Conservation (phyloP, 2,797 vertebrate species). For the Pelodytes ibericus region DNA sequence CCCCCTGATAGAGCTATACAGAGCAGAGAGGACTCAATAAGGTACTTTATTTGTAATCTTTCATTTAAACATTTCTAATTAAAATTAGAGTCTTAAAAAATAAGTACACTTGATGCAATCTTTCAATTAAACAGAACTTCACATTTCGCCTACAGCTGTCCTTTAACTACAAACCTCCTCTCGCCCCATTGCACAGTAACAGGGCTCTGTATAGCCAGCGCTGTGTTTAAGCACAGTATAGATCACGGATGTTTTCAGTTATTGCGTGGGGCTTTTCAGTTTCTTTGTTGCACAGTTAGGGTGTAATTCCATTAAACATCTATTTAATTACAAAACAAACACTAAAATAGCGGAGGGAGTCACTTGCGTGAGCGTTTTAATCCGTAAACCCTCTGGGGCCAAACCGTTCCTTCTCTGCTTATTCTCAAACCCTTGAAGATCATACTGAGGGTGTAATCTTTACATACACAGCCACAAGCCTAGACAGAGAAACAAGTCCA, state of each 20-base stretch:
- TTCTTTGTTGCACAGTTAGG: neutral
- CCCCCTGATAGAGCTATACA: no score
- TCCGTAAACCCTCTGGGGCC: neutral
- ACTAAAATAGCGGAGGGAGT: neutral
- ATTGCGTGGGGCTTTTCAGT: neutral
- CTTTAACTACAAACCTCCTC: no score
- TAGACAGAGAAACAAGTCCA: neutral
- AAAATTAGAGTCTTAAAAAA: no score
- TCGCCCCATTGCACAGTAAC: no score
- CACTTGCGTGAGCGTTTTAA: neutral
- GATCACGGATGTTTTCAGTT: neutral
- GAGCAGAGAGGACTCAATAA: no score
- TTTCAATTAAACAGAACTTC: no score
- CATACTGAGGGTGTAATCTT: conserved; percentile 2
- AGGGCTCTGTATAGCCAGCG: no score
- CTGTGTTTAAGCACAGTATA: neutral
- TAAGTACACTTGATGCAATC: no score
- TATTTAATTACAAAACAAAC: conserved; percentile 19
- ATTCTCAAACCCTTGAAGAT: neutral
- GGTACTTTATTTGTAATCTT: no score
- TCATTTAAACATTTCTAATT: no score
- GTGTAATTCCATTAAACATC: neutral
- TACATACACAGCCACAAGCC: neutral
- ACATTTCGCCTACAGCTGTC: no score
- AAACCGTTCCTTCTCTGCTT: neutral